Evolutionary conservation across 2,113 vertebrate genomes (phyloP).

Genomic region (Dasyornis broadbenti): DNA sequence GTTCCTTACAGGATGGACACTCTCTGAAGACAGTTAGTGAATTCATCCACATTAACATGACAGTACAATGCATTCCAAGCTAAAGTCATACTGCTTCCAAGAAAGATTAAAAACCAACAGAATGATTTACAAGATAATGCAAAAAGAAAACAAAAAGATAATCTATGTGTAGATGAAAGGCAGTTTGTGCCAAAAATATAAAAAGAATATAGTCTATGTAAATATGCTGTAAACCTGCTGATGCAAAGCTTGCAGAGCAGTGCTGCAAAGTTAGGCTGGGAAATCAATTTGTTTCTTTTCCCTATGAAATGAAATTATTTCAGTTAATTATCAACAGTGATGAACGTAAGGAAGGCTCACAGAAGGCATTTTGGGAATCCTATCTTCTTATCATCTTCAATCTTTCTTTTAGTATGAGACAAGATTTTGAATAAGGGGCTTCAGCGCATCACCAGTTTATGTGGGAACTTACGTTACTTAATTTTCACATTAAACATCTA

Average conservation of each 20-base stretch:
- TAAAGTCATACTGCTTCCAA: background rate
- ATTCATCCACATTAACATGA: background rate
- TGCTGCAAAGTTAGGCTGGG: background rate
- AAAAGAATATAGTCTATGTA: background rate
- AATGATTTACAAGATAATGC: background rate
- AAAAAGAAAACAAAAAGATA: background rate
- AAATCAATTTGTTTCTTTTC: background rate
- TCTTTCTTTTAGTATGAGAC: background rate
- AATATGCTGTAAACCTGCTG: background rate
- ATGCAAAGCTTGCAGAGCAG: background rate
- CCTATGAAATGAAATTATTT: background rate
- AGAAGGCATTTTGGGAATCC: background rate
- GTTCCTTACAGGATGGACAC: background rate
- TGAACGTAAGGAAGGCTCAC: background rate
- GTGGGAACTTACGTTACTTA: background rate
- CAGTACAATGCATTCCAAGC: background rate
- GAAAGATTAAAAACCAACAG: background rate
- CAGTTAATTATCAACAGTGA: background rate
- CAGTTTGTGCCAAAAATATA: background rate
- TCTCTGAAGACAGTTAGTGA: background rate
- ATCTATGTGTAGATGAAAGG: background rate
- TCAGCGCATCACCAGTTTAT: background rate
- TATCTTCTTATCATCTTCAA: background rate
- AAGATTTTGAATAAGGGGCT: background rate
- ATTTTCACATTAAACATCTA: conserved; percentile 8